These are phyloP conservation scores for Toxotes lorentzi DNA, from an alignment of 2,797 vertebrate species.

Conservation along the genomic window DNA sequence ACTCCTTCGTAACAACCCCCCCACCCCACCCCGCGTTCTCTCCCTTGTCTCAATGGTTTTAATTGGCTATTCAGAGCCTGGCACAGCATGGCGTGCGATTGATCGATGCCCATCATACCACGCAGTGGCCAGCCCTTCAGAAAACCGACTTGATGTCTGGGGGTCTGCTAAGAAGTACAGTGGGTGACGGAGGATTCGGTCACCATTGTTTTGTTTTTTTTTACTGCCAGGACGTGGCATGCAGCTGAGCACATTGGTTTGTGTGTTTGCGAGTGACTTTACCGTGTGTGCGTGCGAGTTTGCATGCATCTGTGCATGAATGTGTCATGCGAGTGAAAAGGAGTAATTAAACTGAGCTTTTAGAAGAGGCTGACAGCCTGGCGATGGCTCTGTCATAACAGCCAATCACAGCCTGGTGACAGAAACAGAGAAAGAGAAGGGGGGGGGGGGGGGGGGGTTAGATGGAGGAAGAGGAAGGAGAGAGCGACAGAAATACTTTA, in stretches of 20 bases:
- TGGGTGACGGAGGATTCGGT: slow-evolving; percentile 66
- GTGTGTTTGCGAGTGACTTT: slow-evolving; percentile 59
- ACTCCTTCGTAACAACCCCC: slow-evolving; percentile 44
- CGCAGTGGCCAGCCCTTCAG: slow-evolving; percentile 53
- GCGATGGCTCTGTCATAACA: slow-evolving; percentile 80
- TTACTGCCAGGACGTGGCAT: slow-evolving; percentile 34
- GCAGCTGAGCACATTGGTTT: slow-evolving; percentile 45
- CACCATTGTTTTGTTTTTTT: slow-evolving; percentile 48
- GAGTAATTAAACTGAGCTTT: slow-evolving; percentile 85
- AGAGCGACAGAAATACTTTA: slow-evolving; percentile 69
- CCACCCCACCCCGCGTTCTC: slow-evolving; percentile 35
- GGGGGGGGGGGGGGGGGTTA: slow-evolving; percentile 23
- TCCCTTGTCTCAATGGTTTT: slow-evolving; percentile 67
- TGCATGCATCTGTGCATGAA: slow-evolving; percentile 72
- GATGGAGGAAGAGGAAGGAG: slow-evolving; percentile 42
- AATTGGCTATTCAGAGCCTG: slow-evolving; percentile 74
- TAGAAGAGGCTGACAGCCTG: slow-evolving; percentile 77
- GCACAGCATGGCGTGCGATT: slow-evolving; percentile 61
- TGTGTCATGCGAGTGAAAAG: slow-evolving; percentile 81
- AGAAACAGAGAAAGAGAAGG: slow-evolving; percentile 55
- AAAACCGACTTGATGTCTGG: slow-evolving; percentile 69
- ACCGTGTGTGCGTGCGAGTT: slow-evolving; percentile 28
- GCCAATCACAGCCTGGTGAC: slow-evolving; percentile 75
- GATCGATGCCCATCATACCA: slow-evolving; percentile 74
- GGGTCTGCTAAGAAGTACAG: slow-evolving; percentile 68